These are phyloP conservation scores for Urocyon cinereoargenteus DNA, from an alignment of 2,797 vertebrate species.

Conservation along the genomic window DNA sequence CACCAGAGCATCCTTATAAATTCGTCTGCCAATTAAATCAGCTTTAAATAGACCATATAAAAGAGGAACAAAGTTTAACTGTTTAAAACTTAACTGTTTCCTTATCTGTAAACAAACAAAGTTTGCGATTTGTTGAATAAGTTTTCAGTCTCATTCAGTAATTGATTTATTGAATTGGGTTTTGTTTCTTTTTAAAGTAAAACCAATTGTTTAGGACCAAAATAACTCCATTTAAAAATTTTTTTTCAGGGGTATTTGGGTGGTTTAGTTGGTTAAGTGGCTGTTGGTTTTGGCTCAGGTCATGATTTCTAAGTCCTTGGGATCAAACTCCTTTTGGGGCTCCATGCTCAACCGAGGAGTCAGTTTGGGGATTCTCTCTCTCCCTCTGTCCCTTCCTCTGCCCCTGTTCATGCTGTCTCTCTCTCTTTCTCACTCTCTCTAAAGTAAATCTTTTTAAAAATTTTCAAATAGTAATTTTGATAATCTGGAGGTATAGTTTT, in stretches of 20 bases:
- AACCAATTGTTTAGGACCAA: neutral
- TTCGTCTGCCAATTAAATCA: conserved; percentile 22
- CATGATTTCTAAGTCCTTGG: neutral
- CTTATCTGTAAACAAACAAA: neutral
- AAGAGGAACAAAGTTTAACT: neutral
- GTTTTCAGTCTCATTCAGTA: neutral
- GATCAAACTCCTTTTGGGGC: neutral
- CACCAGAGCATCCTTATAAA: neutral
- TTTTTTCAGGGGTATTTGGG: neutral
- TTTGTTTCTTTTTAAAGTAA: neutral
- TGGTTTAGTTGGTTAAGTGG: neutral
- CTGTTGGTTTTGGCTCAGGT: neutral
- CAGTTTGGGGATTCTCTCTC: neutral
- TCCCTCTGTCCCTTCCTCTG: neutral
- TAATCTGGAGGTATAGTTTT: neutral
- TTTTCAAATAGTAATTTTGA: conserved; percentile 34
- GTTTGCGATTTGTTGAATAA: conserved; percentile 14
- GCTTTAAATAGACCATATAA: neutral
- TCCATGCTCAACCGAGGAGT: neutral
- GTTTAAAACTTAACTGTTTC: too few species aligned
- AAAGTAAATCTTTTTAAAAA: neutral
- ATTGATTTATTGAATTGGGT: neutral
- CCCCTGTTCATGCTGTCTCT: neutral
- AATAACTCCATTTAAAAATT: neutral
- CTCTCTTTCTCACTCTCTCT: neutral